phyloP scores from a whole-genome alignment of 2,888 invertebrate genomes.

The Miltochrista miniata region DNA sequence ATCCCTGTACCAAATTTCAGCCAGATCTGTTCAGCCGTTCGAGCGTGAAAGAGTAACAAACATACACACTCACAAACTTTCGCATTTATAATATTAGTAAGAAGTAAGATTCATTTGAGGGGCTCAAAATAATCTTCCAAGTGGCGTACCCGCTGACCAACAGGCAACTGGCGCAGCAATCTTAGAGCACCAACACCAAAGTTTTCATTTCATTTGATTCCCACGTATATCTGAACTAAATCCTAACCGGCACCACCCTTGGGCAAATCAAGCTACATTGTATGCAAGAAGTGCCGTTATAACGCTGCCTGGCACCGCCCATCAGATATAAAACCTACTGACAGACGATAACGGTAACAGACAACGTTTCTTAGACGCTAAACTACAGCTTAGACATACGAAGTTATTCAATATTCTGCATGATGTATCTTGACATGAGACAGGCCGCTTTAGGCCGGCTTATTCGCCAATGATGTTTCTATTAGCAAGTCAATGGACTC shows the following conservation, averaged over 20 bases:
- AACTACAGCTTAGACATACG: constrained; percentile 38
- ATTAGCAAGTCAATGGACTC: constrained; percentile 49
- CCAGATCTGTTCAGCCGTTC: no score
- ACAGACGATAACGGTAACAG: constrained; percentile 72
- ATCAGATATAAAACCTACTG: constrained; percentile 71
- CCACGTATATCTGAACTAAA: constrained; percentile 8
- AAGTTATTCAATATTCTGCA: constrained; percentile 48
- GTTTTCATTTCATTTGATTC: neutral
- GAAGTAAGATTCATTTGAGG: no score
- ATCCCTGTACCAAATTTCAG: no score
- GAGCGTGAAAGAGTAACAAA: no score
- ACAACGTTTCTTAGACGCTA: constrained; percentile 56
- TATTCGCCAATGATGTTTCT: constrained; percentile 34
- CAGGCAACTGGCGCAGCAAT: no score
- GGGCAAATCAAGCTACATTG: constrained; percentile 41
- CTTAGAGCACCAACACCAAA: no score
- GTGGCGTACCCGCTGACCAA: no score
- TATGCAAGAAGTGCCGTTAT: constrained; percentile 59
- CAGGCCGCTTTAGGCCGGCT: constrained; percentile 36
- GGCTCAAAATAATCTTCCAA: no score
- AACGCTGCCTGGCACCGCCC: constrained; percentile 47
- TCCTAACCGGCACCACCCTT: constrained; percentile 51
- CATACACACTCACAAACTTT: no score
- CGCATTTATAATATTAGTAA: no score
- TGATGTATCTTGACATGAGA: constrained; percentile 44